These are phyloP conservation scores for Ectemnius cavifrons DNA, from an alignment of 2,888 invertebrate genomes.

Conservation along the genomic window DNA sequence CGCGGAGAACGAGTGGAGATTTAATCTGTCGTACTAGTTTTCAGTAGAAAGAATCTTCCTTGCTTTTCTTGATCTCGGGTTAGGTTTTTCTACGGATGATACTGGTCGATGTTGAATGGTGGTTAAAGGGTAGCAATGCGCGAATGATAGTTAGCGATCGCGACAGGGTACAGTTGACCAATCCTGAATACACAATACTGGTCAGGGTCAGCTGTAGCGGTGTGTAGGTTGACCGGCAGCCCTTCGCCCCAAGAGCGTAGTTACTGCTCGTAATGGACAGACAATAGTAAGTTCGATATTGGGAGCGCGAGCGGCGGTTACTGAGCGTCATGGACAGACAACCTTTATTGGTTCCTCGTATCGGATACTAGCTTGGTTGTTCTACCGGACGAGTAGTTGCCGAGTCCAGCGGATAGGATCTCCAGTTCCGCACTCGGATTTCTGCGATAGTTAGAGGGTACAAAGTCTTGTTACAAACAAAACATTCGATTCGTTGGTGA, in stretches of 20 bases:
- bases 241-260: conserved; percentile 37
- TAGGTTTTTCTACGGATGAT: no score
- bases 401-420: neutral
- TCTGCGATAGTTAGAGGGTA: no score
- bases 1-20: neutral
- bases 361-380: conserved; percentile 23
- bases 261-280: conserved; percentile 58
- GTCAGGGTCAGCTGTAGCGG: conserved; percentile 35
- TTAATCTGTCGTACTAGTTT: neutral
- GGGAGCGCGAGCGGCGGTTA: conserved; percentile 32
- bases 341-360: conserved; percentile 33
- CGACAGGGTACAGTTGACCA: conserved; percentile 16
- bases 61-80: neutral
- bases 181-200: conserved; percentile 38
- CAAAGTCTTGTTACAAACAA: no score
- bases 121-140: neutral
- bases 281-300: conserved; percentile 55
- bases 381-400: conserved; percentile 6
- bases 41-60: neutral
- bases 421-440: neutral
- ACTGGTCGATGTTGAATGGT: no score
- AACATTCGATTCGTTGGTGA: no score
- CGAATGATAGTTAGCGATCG: conserved; percentile 1
- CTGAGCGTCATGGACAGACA: conserved; percentile 44
- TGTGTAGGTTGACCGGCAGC: conserved; percentile 1